Evolutionary conservation across 2,888 invertebrate species (phyloP).

Genomic region (Agriopis aurantiaria): DNA sequence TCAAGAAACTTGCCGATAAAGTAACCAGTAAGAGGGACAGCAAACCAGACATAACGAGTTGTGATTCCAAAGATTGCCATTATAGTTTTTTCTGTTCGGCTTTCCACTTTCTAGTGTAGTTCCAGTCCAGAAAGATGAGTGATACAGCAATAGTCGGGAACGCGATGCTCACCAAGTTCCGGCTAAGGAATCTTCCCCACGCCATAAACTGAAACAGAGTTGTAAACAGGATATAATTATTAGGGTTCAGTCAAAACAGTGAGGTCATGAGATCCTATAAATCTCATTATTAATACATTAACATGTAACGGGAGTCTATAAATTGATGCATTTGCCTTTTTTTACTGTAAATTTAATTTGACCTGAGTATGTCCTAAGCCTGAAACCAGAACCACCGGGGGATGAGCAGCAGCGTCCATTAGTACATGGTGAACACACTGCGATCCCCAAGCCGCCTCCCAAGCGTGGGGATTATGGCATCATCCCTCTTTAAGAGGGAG

Average conservation of each 20-base stretch:
- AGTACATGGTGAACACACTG: no score
- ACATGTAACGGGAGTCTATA: no score
- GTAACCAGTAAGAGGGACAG: constrained; percentile 86
- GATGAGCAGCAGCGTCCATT: no score
- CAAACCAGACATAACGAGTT: constrained; percentile 77
- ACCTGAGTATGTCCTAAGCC: no score
- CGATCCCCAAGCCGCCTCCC: no score
- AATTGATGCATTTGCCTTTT: no score
- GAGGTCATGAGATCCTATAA: neutral
- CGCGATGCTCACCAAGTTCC: constrained; percentile 89
- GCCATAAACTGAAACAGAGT: constrained; percentile 74
- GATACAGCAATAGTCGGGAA: constrained; percentile 88
- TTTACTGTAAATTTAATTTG: no score
- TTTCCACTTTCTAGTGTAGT: constrained; percentile 91
- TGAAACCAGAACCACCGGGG: no score
- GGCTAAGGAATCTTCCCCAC: constrained; percentile 80
- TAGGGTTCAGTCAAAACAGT: neutral
- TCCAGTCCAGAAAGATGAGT: constrained; percentile 91
- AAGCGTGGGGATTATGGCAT: no score
- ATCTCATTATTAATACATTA: no score
- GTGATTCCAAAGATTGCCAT: constrained; percentile 87
- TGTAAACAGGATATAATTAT: neutral
- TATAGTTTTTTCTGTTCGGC: constrained; percentile 65
- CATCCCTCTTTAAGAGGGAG: no score
- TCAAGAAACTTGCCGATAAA: constrained; percentile 89